Base-by-base conservation (phyloP, 1,140 invertebrate genomes). In the Brachystomella parvula region DNA sequence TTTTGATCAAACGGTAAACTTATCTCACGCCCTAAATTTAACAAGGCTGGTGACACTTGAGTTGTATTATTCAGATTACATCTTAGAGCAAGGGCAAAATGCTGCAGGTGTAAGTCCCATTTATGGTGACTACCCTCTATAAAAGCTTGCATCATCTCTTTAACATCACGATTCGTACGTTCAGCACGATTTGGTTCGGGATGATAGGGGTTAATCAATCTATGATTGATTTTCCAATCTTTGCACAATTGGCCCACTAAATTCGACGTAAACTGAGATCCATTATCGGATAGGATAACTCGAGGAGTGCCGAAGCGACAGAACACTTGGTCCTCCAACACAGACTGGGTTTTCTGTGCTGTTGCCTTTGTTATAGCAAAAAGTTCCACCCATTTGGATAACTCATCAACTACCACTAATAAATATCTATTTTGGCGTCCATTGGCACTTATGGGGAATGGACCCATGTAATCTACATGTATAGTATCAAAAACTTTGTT, bases 31-130 rank as follows among this genome's bases (percentile, higher is more conserved):
- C 76, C 78, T 53, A 78, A 77, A 17, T 76, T 79, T 3, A 79
- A 61, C 26, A 75, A 76, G 3, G 76, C 76, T 3, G 78, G 76
- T 0, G 76, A 75, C 33, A 72, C 76, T 9, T 73, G 62, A 3
- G 76, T 81, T 0, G 75, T 69, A 19, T 75, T 68, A 68, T 77
- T 64, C 2, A 73, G 64, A 0, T 76, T 77, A 1, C 77, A 77
- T 59, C 81, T 80, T 64, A 78, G 75, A 0, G 78, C 78, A 61
- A 78, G 80, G 0, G 75, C 68, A 9, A 81, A 73, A 26, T 77
- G 74, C 1, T 76, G 71, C 0, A 81, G 61, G 21, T 76, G 67
- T 1, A 69, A 44, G 59, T 77, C 71, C 78, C 77, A 81, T 1
- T 61, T 30, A 3, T 33, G 17, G 56, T 81, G 78, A 29, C 78